Evolutionary conservation across 2,113 vertebrate species (phyloP).

Genomic region (Forbesichthys papilliferus): DNA sequence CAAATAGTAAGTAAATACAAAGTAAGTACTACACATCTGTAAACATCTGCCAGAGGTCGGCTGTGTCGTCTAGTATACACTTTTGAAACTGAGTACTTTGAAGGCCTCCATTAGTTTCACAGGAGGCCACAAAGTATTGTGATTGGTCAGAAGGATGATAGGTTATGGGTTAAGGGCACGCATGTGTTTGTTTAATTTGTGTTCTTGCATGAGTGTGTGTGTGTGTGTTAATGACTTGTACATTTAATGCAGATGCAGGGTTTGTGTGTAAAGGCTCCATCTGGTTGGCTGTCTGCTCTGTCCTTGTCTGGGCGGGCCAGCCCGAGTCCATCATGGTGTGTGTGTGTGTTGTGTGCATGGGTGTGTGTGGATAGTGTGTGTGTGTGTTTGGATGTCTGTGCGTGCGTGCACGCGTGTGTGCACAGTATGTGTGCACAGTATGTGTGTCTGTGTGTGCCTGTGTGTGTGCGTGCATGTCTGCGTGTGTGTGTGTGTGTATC

Average conservation of each 20-base stretch:
- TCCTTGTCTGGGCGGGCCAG: conserved; percentile 37
- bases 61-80: conserved; percentile 9
- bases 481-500: background rate
- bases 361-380: background rate
- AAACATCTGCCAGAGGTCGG: conserved; percentile 42
- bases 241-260: conserved; percentile 25
- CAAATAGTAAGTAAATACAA: background rate
- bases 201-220: background rate
- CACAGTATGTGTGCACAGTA: background rate
- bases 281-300: conserved; percentile 47
- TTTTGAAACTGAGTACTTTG: too few species aligned
- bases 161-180: conserved; percentile 8
- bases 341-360: background rate
- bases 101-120: conserved; percentile 26
- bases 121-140: conserved; percentile 26
- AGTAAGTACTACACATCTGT: background rate
- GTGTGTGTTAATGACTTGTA: background rate
- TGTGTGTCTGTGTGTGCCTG: background rate
- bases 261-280: conserved; percentile 42
- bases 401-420: background rate
- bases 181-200: conserved; percentile 24
- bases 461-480: background rate
- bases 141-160: conserved; percentile 14
- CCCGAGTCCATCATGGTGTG: conserved; percentile 67
- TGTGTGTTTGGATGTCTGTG: background rate